These are phyloP conservation scores for Neodiprion virginianus DNA, from an alignment of 1,140 invertebrate genomes.

Conservation along the genomic window DNA sequence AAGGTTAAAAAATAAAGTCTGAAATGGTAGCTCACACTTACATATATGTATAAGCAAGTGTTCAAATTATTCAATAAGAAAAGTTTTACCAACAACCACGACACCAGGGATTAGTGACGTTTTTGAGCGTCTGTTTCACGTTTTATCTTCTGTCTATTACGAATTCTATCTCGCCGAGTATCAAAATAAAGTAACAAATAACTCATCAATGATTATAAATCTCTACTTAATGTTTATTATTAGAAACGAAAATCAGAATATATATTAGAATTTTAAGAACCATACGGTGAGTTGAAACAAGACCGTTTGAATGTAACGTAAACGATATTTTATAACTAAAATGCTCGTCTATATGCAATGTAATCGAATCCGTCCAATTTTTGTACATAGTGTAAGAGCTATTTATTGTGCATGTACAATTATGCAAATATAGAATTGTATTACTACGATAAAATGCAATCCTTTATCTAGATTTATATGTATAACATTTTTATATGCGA, in stretches of 20 bases:
- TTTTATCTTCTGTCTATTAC: neutral
- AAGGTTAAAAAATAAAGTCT: too few species aligned
- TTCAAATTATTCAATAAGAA: conserved; percentile 4
- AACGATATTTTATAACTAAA: neutral
- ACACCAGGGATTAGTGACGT: neutral
- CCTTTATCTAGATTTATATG: too few species aligned
- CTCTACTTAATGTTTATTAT: neutral
- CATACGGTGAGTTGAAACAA: neutral
- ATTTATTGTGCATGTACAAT: neutral
- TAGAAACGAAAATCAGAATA: neutral
- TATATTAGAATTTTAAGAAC: neutral
- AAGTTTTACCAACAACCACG: neutral
- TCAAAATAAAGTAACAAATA: neutral
- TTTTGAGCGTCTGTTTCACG: neutral
- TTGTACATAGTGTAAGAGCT: conserved; percentile 5
- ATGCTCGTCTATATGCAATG: neutral
- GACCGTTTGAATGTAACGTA: neutral
- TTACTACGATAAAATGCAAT: too few species aligned
- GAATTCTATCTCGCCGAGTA: neutral
- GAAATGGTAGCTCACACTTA: neutral
- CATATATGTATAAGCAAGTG: neutral
- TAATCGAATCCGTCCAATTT: conserved; percentile 7
- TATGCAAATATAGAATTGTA: too few species aligned
- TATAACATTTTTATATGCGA: too few species aligned
- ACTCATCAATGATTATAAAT: neutral